Percentiles rank a stretch among this genome's conserved stretches.
Conservation (phyloP, 2,888 invertebrate genomes). For the Aelia acuminata region DNA sequence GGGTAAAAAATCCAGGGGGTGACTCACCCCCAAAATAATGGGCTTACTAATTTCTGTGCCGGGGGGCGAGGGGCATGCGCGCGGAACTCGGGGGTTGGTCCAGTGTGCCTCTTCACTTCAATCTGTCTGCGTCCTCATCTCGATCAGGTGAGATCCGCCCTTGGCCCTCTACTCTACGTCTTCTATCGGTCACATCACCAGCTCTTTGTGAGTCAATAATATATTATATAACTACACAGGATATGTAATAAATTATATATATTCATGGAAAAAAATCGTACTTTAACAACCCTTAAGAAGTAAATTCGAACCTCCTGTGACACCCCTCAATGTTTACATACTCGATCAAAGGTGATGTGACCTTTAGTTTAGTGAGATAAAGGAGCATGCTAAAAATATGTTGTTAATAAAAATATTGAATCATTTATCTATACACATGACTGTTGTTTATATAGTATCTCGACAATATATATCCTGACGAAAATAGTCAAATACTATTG, state of each 20-base stretch:
- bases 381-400: not conserved
- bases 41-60: slow-evolving; percentile 42
- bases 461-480: too few species aligned
- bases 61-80: slow-evolving; percentile 43
- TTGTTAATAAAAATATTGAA: not conserved
- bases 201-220: not conserved
- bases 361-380: not conserved
- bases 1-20: slow-evolving; percentile 30
- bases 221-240: not conserved
- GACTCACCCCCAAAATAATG: slow-evolving; percentile 50
- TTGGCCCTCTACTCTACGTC: not conserved
- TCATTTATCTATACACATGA: too few species aligned
- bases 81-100: slow-evolving; percentile 11
- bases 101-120: slow-evolving; percentile 45
- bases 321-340: not conserved
- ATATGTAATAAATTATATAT: not conserved
- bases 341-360: not conserved
- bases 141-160: slow-evolving; percentile 50
- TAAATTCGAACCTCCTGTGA: not conserved
- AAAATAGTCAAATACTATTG: too few species aligned
- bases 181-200: slow-evolving; percentile 36
- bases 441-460: too few species aligned
- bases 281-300: not conserved
- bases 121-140: slow-evolving; percentile 51
- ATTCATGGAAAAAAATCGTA: not conserved